Conservation (phyloP, 2,113 vertebrate genomes). For the Terrapene triunguis region DNA sequence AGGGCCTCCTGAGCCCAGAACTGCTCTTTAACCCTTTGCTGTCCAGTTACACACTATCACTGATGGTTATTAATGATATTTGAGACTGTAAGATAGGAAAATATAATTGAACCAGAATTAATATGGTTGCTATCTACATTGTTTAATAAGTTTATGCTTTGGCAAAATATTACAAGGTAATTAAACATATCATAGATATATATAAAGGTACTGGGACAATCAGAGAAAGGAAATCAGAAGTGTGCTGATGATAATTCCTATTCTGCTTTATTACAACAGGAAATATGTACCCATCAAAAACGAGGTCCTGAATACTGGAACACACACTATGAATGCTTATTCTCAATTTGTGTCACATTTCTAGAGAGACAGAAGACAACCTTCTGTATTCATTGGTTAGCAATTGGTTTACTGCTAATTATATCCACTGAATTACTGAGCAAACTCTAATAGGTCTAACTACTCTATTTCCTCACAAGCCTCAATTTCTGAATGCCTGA, state of each 20-base stretch:
- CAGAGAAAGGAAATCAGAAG: not conserved
- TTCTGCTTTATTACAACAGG: not conserved
- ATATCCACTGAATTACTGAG: not conserved
- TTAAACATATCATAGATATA: not conserved
- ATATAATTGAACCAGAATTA: not conserved
- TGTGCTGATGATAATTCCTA: not conserved
- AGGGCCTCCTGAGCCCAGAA: not conserved
- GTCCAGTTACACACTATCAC: not conserved
- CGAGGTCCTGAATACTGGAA: not conserved
- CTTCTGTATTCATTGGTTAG: not conserved
- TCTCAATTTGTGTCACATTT: not conserved
- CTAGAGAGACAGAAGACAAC: not conserved
- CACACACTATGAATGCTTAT: not conserved
- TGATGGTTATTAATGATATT: not conserved
- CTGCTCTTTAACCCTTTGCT: not conserved
- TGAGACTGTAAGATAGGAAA: not conserved
- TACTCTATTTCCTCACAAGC: not conserved
- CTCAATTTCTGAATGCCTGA: not conserved
- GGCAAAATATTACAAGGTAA: not conserved
- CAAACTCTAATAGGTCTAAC: not conserved
- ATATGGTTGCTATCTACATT: not conserved
- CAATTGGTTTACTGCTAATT: fast-evolving
- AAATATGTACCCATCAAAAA: not conserved
- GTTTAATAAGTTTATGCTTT: not conserved
- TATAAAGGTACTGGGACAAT: not conserved